Evolutionary conservation across 2,797 vertebrate genomes (phyloP).

Genomic region (Acanthurus tractus): DNA sequence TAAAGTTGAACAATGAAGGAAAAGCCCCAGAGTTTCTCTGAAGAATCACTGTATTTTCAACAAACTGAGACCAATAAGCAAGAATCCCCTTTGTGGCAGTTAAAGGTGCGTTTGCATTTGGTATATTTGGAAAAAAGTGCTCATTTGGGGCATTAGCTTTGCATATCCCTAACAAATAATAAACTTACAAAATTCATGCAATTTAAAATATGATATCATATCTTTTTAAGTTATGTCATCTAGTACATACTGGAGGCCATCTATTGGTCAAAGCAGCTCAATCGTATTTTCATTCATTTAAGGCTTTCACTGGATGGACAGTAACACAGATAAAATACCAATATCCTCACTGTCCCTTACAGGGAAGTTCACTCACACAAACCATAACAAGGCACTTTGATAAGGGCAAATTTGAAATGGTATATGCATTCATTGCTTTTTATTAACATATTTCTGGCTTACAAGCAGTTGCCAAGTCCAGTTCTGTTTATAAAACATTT

Average conservation of each 20-base stretch:
- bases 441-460: no score
- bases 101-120: not conserved
- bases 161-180: not conserved
- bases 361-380: not conserved
- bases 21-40: not conserved
- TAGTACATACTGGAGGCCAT: not conserved
- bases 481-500: no score
- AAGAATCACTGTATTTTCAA: not conserved
- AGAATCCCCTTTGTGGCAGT: not conserved
- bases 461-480: no score
- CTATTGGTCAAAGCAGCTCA: slow-evolving; percentile 7
- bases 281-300: not conserved
- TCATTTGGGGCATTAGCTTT: not conserved
- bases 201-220: not conserved
- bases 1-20: not conserved
- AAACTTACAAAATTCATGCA: not conserved
- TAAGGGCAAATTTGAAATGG: not conserved
- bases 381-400: not conserved
- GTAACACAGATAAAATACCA: not conserved
- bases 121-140: no score
- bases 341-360: not conserved
- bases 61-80: not conserved
- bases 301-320: not conserved
- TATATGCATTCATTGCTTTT: not conserved
- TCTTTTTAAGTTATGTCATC: not conserved